phyloP scores from a whole-genome alignment of 2,113 vertebrate species.

The Nothoprocta pentlandii region DNA sequence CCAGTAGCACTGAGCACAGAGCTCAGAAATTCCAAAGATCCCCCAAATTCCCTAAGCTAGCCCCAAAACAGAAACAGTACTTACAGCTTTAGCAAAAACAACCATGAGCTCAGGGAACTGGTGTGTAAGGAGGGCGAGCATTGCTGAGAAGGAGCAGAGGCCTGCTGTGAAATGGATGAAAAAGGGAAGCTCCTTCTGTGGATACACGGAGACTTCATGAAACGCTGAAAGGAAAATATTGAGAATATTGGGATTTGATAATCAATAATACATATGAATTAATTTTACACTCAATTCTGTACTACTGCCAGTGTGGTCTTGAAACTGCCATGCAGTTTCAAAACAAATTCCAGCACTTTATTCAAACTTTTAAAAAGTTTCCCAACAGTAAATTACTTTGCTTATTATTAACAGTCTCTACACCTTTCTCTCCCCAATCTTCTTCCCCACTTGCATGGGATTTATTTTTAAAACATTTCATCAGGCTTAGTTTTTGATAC shows the following conservation, averaged over 20 bases:
- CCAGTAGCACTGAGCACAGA: background rate
- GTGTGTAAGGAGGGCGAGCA: constrained; percentile 98
- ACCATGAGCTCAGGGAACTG: constrained; percentile 99
- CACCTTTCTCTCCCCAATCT: background rate
- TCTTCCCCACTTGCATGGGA: background rate
- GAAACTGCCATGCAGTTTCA: background rate
- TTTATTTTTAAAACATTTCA: background rate
- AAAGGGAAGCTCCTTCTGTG: constrained; percentile 98
- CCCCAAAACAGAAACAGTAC: constrained; percentile 64
- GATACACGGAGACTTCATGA: constrained; percentile 98
- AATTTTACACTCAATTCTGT: background rate
- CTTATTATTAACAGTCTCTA: background rate
- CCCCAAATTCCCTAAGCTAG: constrained; percentile 31
- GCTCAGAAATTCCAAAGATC: background rate
- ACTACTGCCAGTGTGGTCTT: background rate
- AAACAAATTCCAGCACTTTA: background rate
- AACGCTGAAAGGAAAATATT: constrained; percentile 84
- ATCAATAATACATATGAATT: background rate
- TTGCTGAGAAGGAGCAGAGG: constrained; percentile 96
- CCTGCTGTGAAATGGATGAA: constrained; percentile 99
- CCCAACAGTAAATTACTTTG: background rate
- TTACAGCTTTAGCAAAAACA: constrained; percentile 94
- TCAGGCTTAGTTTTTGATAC: background rate
- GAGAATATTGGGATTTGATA: background rate
- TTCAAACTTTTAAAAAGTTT: background rate